phyloP scores from a whole-genome alignment of 2,113 vertebrate genomes.

The Oreochromis aureus region DNA sequence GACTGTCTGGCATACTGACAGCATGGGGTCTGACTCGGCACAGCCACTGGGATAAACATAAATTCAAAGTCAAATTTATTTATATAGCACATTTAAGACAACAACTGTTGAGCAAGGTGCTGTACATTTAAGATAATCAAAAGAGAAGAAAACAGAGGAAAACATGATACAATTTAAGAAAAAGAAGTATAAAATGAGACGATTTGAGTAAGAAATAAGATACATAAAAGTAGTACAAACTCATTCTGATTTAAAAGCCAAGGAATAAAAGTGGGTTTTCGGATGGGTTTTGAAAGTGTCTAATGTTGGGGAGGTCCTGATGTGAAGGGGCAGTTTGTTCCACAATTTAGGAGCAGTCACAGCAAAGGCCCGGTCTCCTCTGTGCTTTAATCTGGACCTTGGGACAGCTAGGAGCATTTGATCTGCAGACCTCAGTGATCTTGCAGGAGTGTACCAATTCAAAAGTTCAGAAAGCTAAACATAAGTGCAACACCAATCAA shows the following conservation, averaged over 20 bases:
- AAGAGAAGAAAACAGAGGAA: not conserved
- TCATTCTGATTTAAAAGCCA: not conserved
- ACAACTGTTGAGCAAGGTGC: not conserved
- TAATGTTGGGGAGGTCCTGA: not conserved
- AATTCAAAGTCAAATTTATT: not conserved
- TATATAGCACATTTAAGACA: not conserved
- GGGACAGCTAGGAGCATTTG: not conserved
- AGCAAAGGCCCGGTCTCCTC: not conserved
- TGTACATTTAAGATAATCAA: not conserved
- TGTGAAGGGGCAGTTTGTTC: not conserved
- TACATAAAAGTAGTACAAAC: not conserved
- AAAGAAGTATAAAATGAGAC: not conserved
- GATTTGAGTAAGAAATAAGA: not conserved
- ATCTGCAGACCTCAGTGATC: not conserved
- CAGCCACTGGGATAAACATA: not conserved
- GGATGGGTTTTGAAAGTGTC: not conserved
- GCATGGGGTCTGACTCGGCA: not conserved
- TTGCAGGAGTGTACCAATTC: not conserved
- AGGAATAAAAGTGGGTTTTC: not conserved
- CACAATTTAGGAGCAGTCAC: not conserved
- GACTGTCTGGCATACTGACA: not conserved
- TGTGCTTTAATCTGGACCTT: not conserved
- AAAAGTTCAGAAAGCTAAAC: not conserved
- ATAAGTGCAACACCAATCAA: not conserved
- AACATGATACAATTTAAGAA: not conserved